Percentiles rank a stretch among this genome's conserved stretches.
Evolutionary conservation across 2,888 invertebrate species (phyloP).

Genomic region (Tachina lurida): DNA sequence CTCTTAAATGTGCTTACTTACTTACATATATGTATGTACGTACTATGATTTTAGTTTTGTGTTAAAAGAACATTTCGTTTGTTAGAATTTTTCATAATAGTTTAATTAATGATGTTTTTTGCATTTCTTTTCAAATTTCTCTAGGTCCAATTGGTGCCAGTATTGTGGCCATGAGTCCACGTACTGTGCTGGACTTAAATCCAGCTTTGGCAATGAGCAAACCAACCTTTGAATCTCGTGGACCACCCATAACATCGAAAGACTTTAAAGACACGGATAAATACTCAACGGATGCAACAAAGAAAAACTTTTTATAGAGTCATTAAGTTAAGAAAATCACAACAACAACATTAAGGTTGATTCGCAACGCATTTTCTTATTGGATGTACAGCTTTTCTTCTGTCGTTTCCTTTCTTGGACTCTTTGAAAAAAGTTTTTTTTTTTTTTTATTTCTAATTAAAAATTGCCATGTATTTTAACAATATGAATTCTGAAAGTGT

Average conservation of each 20-base stretch:
- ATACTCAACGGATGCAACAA: constrained; percentile 74
- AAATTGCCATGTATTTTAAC: too few species aligned
- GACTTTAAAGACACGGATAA: constrained; percentile 75
- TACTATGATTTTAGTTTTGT: constrained; percentile 1
- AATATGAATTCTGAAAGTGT: too few species aligned
- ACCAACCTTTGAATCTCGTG: constrained; percentile 81
- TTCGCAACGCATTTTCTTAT: neutral
- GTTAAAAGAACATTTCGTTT: neutral
- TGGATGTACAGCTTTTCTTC: neutral
- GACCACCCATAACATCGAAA: constrained; percentile 77
- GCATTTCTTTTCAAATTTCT: constrained; percentile 40
- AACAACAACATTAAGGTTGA: constrained; percentile 23
- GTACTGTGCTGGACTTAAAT: constrained; percentile 82
- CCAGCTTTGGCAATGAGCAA: constrained; percentile 83
- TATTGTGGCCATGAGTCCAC: constrained; percentile 83
- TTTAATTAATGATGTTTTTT: neutral
- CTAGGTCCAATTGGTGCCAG: constrained; percentile 83
- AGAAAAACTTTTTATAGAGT: constrained; percentile 76
- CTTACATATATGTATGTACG: neutral
- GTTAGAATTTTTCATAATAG: neutral
- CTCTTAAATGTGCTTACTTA: constrained; percentile 17
- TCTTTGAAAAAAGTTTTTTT: neutral
- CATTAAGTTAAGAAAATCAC: constrained; percentile 15
- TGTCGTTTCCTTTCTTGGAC: neutral
- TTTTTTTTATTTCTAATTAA: neutral